A percentile compares a stretch with the other conserved stretches of the same genome.
Conservation (phyloP, 2,888 invertebrate genomes). For the Cantharis rufa region DNA sequence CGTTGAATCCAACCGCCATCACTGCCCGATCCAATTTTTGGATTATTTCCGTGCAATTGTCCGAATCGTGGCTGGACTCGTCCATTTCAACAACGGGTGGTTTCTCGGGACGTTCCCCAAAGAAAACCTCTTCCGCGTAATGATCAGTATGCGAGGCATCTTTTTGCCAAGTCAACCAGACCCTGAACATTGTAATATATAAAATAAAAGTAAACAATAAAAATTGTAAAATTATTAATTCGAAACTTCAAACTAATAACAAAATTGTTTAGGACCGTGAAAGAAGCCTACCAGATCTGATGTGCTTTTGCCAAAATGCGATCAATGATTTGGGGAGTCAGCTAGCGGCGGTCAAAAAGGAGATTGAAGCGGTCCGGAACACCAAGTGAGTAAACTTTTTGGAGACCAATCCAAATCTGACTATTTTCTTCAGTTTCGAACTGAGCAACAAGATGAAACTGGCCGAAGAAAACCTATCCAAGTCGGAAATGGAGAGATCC, state of each 20-base stretch:
- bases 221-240: background rate
- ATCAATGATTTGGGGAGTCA: constrained; percentile 43
- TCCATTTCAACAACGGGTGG: background rate
- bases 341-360: constrained; percentile 17
- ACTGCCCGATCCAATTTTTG: background rate
- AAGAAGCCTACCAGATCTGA: constrained; percentile 41
- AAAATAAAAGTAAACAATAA: background rate
- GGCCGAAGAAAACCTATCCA: background rate
- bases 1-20: constrained; percentile 8
- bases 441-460: background rate
- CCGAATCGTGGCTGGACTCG: background rate
- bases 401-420: background rate
- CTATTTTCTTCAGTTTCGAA: background rate
- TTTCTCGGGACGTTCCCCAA: background rate
- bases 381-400: constrained; percentile 32
- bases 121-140: background rate
- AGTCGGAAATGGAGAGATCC: background rate
- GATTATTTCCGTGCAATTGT: background rate
- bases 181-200: background rate
- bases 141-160: background rate
- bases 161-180: constrained; percentile 3
- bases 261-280: constrained; percentile 37
- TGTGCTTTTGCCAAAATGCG: constrained; percentile 27
- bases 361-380: background rate
- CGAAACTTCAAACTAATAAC: background rate